A percentile compares a stretch with the other conserved stretches of the same genome.
Conservation (phyloP, 2,113 vertebrate species). For the Trochalopteron elliotii region DNA sequence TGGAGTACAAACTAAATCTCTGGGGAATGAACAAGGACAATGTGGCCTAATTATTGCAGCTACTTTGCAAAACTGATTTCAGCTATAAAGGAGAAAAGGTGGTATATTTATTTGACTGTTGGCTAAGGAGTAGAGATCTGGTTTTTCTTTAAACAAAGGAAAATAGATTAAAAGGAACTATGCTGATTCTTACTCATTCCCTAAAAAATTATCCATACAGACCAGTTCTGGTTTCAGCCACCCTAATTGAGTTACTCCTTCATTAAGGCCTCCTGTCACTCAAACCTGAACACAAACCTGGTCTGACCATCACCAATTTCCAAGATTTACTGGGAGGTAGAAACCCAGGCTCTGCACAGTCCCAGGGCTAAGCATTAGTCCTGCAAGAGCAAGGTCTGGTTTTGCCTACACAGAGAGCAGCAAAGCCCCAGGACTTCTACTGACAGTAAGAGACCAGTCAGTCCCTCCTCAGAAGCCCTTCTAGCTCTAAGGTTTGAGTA, state of each 20-base stretch:
- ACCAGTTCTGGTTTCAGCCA: neutral
- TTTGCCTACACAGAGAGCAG: neutral
- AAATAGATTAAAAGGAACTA: neutral
- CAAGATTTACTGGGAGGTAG: neutral
- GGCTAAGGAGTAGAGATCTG: neutral
- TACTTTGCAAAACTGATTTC: conserved; percentile 33
- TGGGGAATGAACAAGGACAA: conserved; percentile 48
- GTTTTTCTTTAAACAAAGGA: neutral
- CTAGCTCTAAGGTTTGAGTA: neutral
- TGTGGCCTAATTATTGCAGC: conserved; percentile 50
- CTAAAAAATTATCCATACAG: neutral
- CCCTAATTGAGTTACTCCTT: neutral
- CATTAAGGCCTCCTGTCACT: neutral
- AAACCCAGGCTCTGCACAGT: neutral
- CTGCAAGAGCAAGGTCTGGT: neutral
- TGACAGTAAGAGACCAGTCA: neutral
- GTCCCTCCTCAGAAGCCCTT: neutral
- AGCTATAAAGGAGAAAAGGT: conserved; percentile 13
- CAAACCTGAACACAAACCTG: neutral
- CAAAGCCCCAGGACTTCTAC: neutral
- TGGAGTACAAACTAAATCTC: conserved; percentile 24
- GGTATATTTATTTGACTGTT: neutral
- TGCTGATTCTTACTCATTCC: neutral
- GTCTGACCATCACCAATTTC: neutral
- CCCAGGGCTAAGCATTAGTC: neutral